These are phyloP conservation scores for Priapulus caudatus DNA, from an alignment of 2,888 invertebrate species.

Conservation along the genomic window DNA sequence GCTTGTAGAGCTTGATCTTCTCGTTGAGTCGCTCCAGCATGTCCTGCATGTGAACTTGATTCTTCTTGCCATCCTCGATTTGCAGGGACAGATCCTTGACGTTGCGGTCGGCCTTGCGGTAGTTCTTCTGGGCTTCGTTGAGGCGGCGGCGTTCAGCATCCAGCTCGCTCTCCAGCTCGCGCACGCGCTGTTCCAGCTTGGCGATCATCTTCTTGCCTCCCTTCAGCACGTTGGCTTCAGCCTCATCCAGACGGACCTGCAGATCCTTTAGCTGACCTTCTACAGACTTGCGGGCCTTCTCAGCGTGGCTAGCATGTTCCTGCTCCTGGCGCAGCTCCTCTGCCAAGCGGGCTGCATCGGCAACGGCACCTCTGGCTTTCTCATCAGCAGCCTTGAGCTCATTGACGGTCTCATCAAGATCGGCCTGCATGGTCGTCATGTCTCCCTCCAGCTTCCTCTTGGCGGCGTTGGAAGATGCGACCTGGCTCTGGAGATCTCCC, in stretches of 20 bases:
- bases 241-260: constrained; percentile 79
- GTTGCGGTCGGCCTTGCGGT: constrained; percentile 81
- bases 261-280: constrained; percentile 98
- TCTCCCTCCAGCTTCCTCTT: constrained; percentile 99
- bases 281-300: constrained; percentile 93
- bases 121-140: constrained; percentile 96
- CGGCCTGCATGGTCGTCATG: constrained; percentile 93
- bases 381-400: constrained; percentile 99
- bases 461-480: constrained; percentile 83
- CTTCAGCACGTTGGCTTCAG: constrained; percentile 92
- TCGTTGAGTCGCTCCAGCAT: constrained; percentile 42
- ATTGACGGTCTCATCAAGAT: constrained; percentile 94
- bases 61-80: constrained; percentile 42
- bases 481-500: constrained; percentile 88
- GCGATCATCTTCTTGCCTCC: constrained; percentile 98
- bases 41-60: constrained; percentile 40
- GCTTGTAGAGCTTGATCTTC: constrained; percentile 45
- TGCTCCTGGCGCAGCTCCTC: constrained; percentile 98
- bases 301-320: constrained; percentile 95
- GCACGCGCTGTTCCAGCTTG: constrained; percentile 80
- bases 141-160: constrained; percentile 97
- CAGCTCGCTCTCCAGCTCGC: constrained; percentile 90
- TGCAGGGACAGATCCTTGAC: constrained; percentile 40
- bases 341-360: constrained; percentile 92
- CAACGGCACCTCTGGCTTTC: constrained; percentile 97